Base-by-base conservation (phyloP, 2,797 vertebrate species). In the Cuniculus paca region DNA sequence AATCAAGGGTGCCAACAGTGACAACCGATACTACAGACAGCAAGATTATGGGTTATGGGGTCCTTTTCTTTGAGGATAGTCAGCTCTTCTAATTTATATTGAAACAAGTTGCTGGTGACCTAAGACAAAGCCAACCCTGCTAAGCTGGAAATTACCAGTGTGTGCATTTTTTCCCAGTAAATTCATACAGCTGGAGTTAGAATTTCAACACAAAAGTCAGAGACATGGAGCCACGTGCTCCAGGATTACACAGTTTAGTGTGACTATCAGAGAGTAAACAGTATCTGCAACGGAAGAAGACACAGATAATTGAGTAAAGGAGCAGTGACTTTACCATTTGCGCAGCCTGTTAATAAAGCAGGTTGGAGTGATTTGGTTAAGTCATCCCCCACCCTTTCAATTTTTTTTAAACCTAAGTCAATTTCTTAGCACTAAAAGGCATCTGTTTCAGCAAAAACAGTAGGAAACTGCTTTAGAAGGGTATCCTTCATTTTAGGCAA, bases 131-230 rank as follows among this genome's bases (percentile, higher is more conserved):
- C 1, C 99, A 99, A 96, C 98, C 97, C 0, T 94, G 97, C 31
- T 98, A 99, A 98, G 99, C 99, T 96, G 99, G 99, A 97, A 99
- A 99, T 97, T 99, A 99, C n/a, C 97, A 98, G 99, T 85, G 98
- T 98, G 28, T 99, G 99, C 0, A 97, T 99, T 95, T 99, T 99
- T 98, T 99, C 99, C 98, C 99, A 99, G 99, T 99, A 98, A 97
- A 95, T 80, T 86, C 91, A 96, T 77, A 83, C 78, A n/a, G 95
- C 70, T 65, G 22, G 54, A 89, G 7, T 70, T 82, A 81, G 5
- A 16, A 77, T 61, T 96, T 93, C 16, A 96, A 88, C 9, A 95
- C n/a, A 13, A 96, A 68, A 42, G 80, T 36, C 93, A 90, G 90
- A 88, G 88, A 88, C 24, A 61, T 63, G 31, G 90, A 90, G 36